These are phyloP conservation scores for Tuta absoluta DNA, from an alignment of 2,888 invertebrate genomes.

Conservation along the genomic window DNA sequence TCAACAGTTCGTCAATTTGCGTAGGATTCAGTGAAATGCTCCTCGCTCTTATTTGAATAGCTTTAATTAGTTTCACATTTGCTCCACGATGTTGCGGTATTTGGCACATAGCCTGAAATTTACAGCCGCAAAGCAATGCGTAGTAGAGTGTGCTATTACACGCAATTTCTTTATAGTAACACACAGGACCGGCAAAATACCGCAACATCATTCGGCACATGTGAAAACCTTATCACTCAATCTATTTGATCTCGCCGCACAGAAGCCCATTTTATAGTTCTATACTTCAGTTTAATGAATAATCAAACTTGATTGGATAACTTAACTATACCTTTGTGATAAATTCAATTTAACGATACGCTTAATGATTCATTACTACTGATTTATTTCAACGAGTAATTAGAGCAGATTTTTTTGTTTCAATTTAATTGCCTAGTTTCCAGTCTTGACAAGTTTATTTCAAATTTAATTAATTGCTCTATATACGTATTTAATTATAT, in stretches of 20 bases:
- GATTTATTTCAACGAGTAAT: slow-evolving; percentile 22
- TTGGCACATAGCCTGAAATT: too few species aligned
- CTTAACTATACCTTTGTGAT: slow-evolving; percentile 30
- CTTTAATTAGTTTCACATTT: too few species aligned
- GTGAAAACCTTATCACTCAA: slow-evolving; percentile 1
- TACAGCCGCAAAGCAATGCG: too few species aligned
- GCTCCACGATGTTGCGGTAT: too few species aligned
- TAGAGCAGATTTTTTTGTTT: background rate
- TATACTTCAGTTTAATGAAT: slow-evolving; percentile 1
- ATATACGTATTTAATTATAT: too few species aligned
- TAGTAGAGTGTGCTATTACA: too few species aligned
- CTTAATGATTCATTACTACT: slow-evolving; percentile 38
- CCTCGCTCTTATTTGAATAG: too few species aligned
- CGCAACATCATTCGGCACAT: too few species aligned
- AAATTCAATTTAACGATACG: slow-evolving; percentile 31
- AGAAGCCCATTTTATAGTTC: slow-evolving; percentile 17
- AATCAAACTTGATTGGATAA: slow-evolving; percentile 9
- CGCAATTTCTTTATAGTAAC: too few species aligned
- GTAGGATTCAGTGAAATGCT: too few species aligned
- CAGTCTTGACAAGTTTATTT: background rate
- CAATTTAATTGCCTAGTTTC: background rate
- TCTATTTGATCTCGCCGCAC: slow-evolving; percentile 22
- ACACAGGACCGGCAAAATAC: too few species aligned
- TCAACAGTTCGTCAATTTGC: too few species aligned
- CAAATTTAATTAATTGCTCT: background rate